Evolutionary conservation across 2,113 vertebrate species (phyloP).

Genomic region (Rhodinocichla rosea): DNA sequence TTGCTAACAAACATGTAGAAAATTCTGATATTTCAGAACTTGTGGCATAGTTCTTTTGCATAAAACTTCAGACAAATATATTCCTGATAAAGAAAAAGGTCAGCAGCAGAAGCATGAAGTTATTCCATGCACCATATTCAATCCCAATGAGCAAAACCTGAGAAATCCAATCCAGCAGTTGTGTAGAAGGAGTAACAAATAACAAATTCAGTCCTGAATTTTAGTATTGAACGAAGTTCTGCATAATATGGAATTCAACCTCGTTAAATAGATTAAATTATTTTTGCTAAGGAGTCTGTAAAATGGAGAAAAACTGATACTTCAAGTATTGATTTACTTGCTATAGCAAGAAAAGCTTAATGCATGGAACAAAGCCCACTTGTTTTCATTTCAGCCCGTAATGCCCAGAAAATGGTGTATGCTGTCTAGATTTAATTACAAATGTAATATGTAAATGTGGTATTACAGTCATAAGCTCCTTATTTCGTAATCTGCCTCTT

Average conservation of each 20-base stretch:
- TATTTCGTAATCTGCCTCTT: constrained; percentile 43
- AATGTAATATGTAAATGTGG: constrained; percentile 24
- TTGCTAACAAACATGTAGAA: neutral
- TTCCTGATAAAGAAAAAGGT: neutral
- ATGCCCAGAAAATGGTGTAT: neutral
- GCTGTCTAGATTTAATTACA: constrained; percentile 42
- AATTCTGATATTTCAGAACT: neutral
- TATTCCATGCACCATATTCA: neutral
- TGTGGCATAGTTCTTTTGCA: neutral
- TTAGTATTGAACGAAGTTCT: neutral
- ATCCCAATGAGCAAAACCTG: neutral
- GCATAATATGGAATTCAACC: neutral
- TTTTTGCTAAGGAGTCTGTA: neutral
- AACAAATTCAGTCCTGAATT: neutral
- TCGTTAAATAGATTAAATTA: neutral
- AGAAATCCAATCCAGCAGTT: neutral
- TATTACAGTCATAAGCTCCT: constrained; percentile 44
- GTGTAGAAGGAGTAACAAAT: neutral
- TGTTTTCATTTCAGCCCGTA: neutral
- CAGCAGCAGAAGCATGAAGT: neutral
- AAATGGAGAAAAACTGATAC: neutral
- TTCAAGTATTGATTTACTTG: neutral
- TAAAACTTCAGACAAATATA: neutral
- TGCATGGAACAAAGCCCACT: neutral
- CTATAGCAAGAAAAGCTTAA: neutral